Base-by-base conservation (phyloP, 2,888 invertebrate genomes). In the Norana najaformis region DNA sequence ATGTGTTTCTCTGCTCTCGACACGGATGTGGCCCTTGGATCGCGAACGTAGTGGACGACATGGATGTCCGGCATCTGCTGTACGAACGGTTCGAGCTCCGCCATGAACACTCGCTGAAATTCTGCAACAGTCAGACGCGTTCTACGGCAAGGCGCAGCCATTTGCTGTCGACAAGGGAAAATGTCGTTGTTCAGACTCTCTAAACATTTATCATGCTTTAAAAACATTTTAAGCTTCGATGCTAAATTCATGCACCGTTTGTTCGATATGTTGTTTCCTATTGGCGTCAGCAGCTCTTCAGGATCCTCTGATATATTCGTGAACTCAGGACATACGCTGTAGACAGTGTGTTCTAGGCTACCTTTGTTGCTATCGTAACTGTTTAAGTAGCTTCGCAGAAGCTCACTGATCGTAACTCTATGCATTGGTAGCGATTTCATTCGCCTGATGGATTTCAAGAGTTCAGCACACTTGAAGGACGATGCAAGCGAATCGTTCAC, bases 21-120 rank as follows among this genome's bases (percentile, higher is more conserved):
- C 16, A 85, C 85, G 85, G 85, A 85, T 35, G 35, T 35, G 85
- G 85, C 85, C 36, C 85, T 85, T 37, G 85, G 85, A 85, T 85
- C 85, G 13, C 85, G 85, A 23, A 85, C 85, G 85, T 85, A 85
- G 37, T 85, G 85, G 35, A 85, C 85, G 85, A 85, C 36, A 18
- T 37, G 85, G 35, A 85, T 85, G 30, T 85, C 85, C 16, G 85
- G 85, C 85, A 36, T 85, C 18, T 36, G 85, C 20, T 36, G 36
- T 5, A 85, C 35, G 20, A 85, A 35, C 14, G 85, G 85, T 14
- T 85, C 85, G 20, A 85, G 85, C 20, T 85, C 85, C 20, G 30
- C 35, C 0, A 85, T 35, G 18, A 85, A 85, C 11, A 36, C 37
- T 37, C 85, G 85, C 23, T 85, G 85, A 85, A 85, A 18, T 37